Evolutionary conservation across 1,140 invertebrate genomes (phyloP).

Genomic region (Harpegnathos saltator): DNA sequence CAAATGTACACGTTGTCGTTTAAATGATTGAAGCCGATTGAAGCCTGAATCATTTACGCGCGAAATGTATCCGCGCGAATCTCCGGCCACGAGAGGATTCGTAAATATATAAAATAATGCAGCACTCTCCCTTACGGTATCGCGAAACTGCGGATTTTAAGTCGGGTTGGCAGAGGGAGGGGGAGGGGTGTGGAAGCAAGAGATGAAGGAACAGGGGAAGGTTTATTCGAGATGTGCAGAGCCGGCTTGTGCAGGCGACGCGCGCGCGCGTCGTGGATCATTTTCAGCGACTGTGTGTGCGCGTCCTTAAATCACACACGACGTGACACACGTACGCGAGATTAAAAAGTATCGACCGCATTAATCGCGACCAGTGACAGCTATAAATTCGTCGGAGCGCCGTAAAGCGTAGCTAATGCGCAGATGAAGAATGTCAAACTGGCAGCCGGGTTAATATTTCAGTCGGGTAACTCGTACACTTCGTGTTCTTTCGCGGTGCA

Average conservation of each 20-base stretch:
- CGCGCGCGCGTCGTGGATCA: constrained; percentile 22
- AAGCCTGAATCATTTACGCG: neutral
- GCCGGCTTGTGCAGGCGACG: neutral
- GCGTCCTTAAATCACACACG: constrained; percentile 41
- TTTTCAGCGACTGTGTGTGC: constrained; percentile 11
- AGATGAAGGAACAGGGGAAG: neutral
- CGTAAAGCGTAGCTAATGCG: constrained; percentile 24
- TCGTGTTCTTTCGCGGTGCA: constrained; percentile 22
- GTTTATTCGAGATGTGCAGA: neutral
- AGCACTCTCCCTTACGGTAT: constrained; percentile 1
- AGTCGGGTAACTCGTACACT: constrained; percentile 23
- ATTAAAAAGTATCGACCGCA: constrained; percentile 49
- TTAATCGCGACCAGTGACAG: constrained; percentile 37
- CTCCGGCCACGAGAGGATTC: neutral
- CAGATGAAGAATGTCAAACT: constrained; percentile 49
- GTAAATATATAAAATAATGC: constrained; percentile 8
- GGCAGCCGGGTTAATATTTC: constrained; percentile 39
- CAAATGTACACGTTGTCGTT: neutral
- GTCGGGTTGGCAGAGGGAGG: too few species aligned
- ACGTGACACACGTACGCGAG: constrained; percentile 5
- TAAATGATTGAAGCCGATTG: neutral
- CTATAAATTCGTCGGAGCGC: constrained; percentile 25
- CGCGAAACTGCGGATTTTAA: neutral
- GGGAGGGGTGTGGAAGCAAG: too few species aligned
- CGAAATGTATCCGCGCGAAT: neutral